A percentile compares a stretch with the other conserved stretches of the same genome.
These are phyloP conservation scores for Lemur catta DNA, from an alignment of 2,797 vertebrate species.

Conservation along the genomic window DNA sequence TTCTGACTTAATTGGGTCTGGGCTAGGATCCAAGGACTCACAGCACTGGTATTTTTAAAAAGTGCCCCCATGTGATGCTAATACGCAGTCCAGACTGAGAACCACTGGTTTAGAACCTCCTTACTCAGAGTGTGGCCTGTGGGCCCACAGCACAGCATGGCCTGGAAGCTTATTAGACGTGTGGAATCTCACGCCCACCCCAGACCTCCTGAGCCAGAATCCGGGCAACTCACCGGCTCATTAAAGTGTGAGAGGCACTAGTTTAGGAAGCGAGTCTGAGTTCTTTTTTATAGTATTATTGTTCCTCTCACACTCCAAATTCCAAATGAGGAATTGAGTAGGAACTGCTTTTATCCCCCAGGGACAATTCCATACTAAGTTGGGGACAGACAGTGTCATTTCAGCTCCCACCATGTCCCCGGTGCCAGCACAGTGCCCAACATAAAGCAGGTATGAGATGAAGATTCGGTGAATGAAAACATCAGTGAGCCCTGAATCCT, in stretches of 20 bases:
- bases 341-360: not conserved
- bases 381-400: not conserved
- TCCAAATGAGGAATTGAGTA: not conserved
- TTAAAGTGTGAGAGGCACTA: not conserved
- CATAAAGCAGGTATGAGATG: not conserved
- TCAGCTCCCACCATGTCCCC: not conserved
- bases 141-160: not conserved
- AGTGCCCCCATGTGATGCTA: too few relatives aligned
- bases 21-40: not conserved
- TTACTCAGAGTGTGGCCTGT: not conserved
- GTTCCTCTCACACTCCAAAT: not conserved
- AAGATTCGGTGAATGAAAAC: not conserved
- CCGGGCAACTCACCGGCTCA: not conserved
- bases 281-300: not conserved
- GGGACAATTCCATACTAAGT: not conserved
- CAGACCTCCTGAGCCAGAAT: not conserved
- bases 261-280: not conserved
- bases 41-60: not conserved
- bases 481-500: not conserved
- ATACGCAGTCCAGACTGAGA: not conserved
- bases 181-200: not conserved
- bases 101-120: not conserved
- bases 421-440: not conserved
- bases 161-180: not conserved
- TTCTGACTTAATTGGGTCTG: not conserved